These are phyloP conservation scores for Thomomys bottae DNA, from an alignment of 2,113 vertebrate species.

Conservation along the genomic window DNA sequence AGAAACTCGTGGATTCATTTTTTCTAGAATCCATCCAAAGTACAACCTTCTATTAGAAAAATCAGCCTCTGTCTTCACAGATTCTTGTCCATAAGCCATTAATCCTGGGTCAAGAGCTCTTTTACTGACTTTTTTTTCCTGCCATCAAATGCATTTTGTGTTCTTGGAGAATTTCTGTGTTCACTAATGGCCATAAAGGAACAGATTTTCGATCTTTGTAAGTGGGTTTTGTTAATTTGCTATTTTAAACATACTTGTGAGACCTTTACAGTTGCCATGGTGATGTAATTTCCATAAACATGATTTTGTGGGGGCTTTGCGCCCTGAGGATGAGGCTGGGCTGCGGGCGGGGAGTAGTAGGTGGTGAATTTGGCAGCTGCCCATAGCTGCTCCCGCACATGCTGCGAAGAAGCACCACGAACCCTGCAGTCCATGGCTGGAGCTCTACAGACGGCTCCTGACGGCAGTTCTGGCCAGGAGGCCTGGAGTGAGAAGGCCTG, in stretches of 20 bases:
- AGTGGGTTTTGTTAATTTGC: constrained; percentile 86
- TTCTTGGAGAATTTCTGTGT: constrained; percentile 45
- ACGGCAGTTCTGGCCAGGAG: not conserved
- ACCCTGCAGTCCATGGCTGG: not conserved
- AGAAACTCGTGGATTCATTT: constrained; percentile 34
- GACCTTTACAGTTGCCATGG: constrained; percentile 88
- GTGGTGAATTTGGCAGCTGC: constrained; percentile 64
- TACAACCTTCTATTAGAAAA: constrained; percentile 53
- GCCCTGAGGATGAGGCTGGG: constrained; percentile 71
- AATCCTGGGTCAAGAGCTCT: not conserved
- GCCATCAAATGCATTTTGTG: constrained; percentile 55
- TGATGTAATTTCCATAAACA: constrained; percentile 88
- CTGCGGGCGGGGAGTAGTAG: constrained; percentile 57
- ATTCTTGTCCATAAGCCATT: not conserved
- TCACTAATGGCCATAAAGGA: constrained; percentile 75
- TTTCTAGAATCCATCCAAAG: constrained; percentile 39
- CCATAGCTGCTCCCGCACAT: constrained; percentile 40
- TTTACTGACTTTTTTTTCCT: constrained; percentile 28
- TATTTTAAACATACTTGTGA: constrained; percentile 88
- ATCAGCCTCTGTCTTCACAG: constrained; percentile 33
- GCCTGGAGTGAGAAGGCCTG: not conserved
- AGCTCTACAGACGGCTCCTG: not conserved
- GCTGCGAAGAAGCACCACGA: constrained; percentile 63
- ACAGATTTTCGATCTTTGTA: constrained; percentile 82
- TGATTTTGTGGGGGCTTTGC: constrained; percentile 77